Evolutionary conservation across 1,140 invertebrate species (phyloP).

Genomic region (Bombus haemorrhoidalis): DNA sequence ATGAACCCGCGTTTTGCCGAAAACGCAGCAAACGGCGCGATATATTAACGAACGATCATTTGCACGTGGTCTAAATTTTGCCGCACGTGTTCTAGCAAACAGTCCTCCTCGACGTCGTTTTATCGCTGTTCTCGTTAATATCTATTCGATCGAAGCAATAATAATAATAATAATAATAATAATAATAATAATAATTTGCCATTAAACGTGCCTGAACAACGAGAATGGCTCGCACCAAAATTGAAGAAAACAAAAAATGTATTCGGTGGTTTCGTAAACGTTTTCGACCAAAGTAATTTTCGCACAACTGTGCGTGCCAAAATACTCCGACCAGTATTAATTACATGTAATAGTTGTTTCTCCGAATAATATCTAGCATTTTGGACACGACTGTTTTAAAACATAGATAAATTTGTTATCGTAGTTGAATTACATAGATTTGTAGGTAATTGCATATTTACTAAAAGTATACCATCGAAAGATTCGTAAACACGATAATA

Average conservation of each 20-base stretch:
- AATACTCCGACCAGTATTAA: slow-evolving; percentile 62
- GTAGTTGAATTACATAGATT: slow-evolving; percentile 45
- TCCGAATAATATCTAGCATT: slow-evolving; percentile 36
- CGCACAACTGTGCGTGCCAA: slow-evolving; percentile 44
- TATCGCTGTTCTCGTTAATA: neutral
- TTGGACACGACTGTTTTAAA: slow-evolving; percentile 48
- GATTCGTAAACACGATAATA: neutral
- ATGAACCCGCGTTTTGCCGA: slow-evolving; percentile 70
- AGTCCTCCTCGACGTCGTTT: neutral
- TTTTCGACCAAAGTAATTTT: slow-evolving; percentile 13
- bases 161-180: neutral
- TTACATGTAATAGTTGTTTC: slow-evolving; percentile 46
- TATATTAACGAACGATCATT: slow-evolving; percentile 19
- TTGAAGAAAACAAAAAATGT: neutral
- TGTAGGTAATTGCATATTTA: slow-evolving; percentile 33
- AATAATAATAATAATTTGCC: slow-evolving; percentile 17
- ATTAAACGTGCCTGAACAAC: slow-evolving; percentile 22
- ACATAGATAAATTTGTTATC: slow-evolving; percentile 43
- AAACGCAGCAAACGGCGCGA: slow-evolving; percentile 16
- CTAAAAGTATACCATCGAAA: neutral
- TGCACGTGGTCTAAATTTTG: neutral
- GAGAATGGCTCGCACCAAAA: slow-evolving; percentile 16
- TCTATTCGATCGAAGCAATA: slow-evolving; percentile 31
- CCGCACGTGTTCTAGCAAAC: neutral
- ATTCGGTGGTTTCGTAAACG: slow-evolving; percentile 3